Evolutionary conservation across 2,113 vertebrate genomes (phyloP).

Genomic region (Pterocles burchelli): DNA sequence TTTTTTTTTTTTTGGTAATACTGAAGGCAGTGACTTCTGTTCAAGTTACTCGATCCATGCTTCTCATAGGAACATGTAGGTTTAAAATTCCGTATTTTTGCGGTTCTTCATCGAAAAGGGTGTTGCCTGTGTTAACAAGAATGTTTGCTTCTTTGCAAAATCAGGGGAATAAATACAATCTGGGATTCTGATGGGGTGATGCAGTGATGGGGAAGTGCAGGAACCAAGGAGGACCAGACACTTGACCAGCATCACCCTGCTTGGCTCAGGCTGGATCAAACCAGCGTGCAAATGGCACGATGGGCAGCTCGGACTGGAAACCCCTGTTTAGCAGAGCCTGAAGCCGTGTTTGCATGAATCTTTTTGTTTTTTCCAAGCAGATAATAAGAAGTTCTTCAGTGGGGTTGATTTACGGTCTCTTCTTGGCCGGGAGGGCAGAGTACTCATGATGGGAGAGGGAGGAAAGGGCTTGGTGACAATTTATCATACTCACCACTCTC

Average conservation of each 20-base stretch:
- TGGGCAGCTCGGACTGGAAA: background rate
- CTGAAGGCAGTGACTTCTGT: background rate
- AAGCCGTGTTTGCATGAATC: background rate
- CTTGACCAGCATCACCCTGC: background rate
- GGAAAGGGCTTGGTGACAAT: background rate
- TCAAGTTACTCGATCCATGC: background rate
- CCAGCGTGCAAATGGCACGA: rapidly evolving
- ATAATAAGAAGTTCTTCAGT: background rate
- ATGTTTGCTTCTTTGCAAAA: background rate
- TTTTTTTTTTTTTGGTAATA: background rate
- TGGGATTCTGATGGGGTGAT: background rate
- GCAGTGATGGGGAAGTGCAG: background rate
- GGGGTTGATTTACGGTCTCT: background rate
- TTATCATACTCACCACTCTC: background rate
- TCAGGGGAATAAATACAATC: background rate
- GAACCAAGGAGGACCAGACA: background rate
- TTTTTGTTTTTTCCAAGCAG: background rate
- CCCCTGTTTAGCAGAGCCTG: background rate
- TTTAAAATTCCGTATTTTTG: background rate
- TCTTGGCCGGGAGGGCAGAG: background rate
- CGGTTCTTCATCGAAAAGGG: background rate
- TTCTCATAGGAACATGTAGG: background rate
- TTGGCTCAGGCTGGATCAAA: background rate
- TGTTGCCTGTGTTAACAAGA: background rate
- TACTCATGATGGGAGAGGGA: background rate